Evolutionary conservation across 2,113 vertebrate genomes (phyloP), one percentile per base, ranked within the genome.

Genomic region (Arenaria interpres): DNA sequence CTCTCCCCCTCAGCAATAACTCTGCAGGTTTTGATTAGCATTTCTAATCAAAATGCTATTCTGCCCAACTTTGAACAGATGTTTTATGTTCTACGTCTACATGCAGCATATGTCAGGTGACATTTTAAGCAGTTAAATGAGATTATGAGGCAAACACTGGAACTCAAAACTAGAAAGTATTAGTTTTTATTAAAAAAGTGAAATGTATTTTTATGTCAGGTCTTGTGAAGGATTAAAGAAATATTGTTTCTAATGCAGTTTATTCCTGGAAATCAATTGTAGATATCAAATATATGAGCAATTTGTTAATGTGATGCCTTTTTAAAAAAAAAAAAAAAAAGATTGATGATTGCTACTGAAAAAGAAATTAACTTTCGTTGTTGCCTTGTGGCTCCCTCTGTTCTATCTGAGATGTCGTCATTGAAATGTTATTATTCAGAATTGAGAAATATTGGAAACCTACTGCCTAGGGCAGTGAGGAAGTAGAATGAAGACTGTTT

Each of bases 291-390:
- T 63, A 50, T 28, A 59, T 22, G 30, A 56, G 7, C 9, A 59
- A 5, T 54, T 81, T 27, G 27, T 73, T 83, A 90, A 94, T 54
- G 9, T 60, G 41, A 54, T 4, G 57, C 7, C 3, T 2, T 37
- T 73, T 41, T n/a, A 71, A n/a, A 57, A 10, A 60, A 67, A 57
- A 41, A 32, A 72, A 80, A 67, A 25, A 3, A 77, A 41, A 27
- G n/a, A 93, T 51, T 92, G 33, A 94, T 93, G 48, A 63, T 85
- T 88, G 68, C 20, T 93, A 68, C 71, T 79, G 67, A 63, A 90
- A 93, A 94, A 95, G 8, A 95, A 96, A 90, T 90, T 92, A 95
- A 63, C 75, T 90, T 91, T 41, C 3, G 3, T 74, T 91, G n/a
- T 81, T 95, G 69, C 66, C 48, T 89, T 59, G n/a, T 91, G 88